Evolutionary conservation across 23 tunicate species (phyloP).

Genomic region (Styela plicata): DNA sequence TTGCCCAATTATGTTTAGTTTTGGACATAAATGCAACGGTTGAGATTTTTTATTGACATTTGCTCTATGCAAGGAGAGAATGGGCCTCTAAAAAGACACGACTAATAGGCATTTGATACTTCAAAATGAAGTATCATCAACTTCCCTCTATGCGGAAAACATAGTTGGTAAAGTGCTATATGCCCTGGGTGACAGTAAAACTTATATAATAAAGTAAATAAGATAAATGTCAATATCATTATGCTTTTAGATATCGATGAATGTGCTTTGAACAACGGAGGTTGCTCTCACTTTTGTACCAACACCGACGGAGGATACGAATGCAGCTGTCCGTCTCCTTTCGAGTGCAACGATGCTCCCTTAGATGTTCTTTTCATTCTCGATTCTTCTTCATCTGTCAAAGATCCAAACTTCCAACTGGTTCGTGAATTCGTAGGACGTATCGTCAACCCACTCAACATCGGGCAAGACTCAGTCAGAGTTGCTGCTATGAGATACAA

Average conservation of each 20-base stretch:
- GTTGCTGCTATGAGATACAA: slow-evolving; percentile 85
- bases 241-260: slow-evolving; percentile 80
- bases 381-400: slow-evolving; percentile 84
- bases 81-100: too few species aligned
- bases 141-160: too few species aligned
- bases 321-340: slow-evolving; percentile 61
- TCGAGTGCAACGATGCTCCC: slow-evolving; percentile 52
- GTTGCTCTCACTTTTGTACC: slow-evolving; percentile 88
- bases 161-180: too few species aligned
- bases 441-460: slow-evolving; percentile 25
- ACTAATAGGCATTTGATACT: too few species aligned
- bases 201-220: neutral
- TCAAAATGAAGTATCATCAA: too few species aligned
- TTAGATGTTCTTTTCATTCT: slow-evolving; percentile 84
- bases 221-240: neutral
- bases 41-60: too few species aligned
- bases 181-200: too few species aligned
- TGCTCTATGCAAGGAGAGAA: too few species aligned
- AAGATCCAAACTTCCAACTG: slow-evolving; percentile 55
- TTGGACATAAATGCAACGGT: too few species aligned
- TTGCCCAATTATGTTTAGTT: too few species aligned
- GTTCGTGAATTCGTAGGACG: slow-evolving; percentile 50
- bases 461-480: slow-evolving; percentile 60
- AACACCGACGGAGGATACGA: slow-evolving; percentile 77
- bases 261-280: slow-evolving; percentile 88